Base-by-base conservation (phyloP, 2,888 invertebrate genomes). In the Euzophera pinguis region DNA sequence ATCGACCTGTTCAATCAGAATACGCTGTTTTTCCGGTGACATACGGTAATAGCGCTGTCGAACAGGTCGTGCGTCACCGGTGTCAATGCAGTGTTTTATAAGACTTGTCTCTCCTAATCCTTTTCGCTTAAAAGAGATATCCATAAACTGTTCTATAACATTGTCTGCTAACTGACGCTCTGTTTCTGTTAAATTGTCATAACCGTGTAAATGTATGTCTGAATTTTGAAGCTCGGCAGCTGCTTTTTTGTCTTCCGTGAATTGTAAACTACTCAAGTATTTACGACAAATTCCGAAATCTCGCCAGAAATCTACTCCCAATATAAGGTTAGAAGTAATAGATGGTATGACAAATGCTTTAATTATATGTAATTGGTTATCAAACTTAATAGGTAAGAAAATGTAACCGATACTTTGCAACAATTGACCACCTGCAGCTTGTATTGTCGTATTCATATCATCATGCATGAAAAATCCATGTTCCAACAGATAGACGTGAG, bases 51-150 rank as follows among this genome's bases (percentile, higher is more conserved):
- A 38, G 4, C 37, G 37, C 8, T 38, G 37, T 14, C 37, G 4
- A 2, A 38, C 5, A 1, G 37, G 39, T 17, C 9, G 39, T 4
- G 39, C 34, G 16, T 57, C 53, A 0, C 57, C 56, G 4, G 59
- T 57, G 16, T 59, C 57, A 5, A 59, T 55, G 4, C 14, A 17
- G 8, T 59, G 66, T 0, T 34, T 45, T 10, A 64, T 52, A 5
- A 66, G 45, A 27, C 52, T 8, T 3, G 69, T 69, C n/a, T 53
- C 22, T 17, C 63, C 64, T 48, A 0, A 62, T 12, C 39, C 39
- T 10, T 39, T 39, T 9, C 9, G 8, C 16, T 39, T 16, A 10
- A 9, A 42, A 22, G 41, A 42, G 5, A 42, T 42, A n/a, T 42
- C 22, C 8, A 22, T 10, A 12, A 39, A 39, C 9, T 39, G 39